Evolutionary conservation across 2,888 invertebrate species (phyloP), one percentile per base, ranked within the genome.

Genomic region (Piscicola geometra): DNA sequence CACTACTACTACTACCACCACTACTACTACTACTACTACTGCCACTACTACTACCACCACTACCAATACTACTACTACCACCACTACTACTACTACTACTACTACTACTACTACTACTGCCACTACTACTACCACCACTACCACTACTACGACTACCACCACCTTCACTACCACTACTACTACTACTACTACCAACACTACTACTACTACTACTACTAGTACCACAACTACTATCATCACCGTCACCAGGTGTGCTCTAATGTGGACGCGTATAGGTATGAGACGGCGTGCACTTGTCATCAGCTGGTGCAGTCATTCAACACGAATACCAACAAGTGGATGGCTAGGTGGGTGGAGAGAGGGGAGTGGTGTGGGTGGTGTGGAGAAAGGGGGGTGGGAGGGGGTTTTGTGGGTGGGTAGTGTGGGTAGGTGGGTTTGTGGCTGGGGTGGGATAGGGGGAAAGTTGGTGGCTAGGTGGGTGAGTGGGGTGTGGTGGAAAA

Each of bases 311-410:
- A 90, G 77, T 92, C 94, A 60, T 98, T 98, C 86, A 98, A 98
- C 86, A 92, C 91, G 77, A 96, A 96, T 85, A 98, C 98, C 0
- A 98, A 98, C 86, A 89, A 90, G 75, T 98, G 97, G 91, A 92
- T 94, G 76, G 91, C 91, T 0, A 92, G 93, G 86, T 89, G 82
- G 85, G 79, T 77, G 67, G 15, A 18, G 15, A n/a, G 35, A 64
- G 66, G 18, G 18, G 21, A 35, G 18, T n/a, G n/a, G n/a, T n/a
- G n/a, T n/a, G n/a, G n/a, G 28, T 25, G 3, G 33, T 21, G 64
- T 25, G 25, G 64, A 9, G 30, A 21, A 12, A 9, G 25, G 3
- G 64, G 3, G 30, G 30, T 5, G 35, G 30, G 9, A 33, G 35
- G 35, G 35, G n/a, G 68, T 2, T 12, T n/a, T 12, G 5, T 68